Percentiles rank a stretch among this genome's conserved stretches.
Evolutionary conservation across 2,113 vertebrate species (phyloP).

Genomic region (Vombatus ursinus): DNA sequence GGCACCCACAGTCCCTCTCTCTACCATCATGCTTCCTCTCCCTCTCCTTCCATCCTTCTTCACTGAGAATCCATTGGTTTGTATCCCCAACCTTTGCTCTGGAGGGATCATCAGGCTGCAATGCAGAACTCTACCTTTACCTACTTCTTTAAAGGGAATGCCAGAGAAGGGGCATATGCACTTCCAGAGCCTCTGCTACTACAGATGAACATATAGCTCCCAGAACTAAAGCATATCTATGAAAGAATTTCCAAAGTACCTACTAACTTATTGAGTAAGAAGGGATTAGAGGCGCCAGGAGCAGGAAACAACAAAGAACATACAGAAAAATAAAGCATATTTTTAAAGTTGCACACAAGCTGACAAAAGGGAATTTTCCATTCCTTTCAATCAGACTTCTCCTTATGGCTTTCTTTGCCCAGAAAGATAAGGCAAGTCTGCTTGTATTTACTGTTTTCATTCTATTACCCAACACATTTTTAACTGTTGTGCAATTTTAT

Average conservation of each 20-base stretch:
- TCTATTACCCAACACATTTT: slow-evolving; percentile 1
- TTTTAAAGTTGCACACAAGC: neutral
- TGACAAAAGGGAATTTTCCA: neutral
- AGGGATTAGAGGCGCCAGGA: neutral
- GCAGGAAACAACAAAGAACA: neutral
- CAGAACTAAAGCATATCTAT: neutral
- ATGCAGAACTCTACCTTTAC: neutral
- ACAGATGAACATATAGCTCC: neutral
- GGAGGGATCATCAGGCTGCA: neutral
- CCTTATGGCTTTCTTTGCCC: neutral
- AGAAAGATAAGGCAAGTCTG: neutral
- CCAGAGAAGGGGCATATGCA: neutral
- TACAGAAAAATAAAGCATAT: neutral
- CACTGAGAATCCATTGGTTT: neutral
- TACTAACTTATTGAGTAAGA: neutral
- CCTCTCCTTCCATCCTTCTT: neutral
- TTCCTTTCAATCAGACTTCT: neutral
- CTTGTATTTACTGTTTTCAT: neutral
- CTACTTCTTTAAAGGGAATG: neutral
- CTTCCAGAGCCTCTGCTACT: neutral
- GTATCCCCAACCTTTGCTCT: neutral
- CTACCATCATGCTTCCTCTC: neutral
- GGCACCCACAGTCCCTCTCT: neutral
- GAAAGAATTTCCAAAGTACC: slow-evolving; percentile 3
- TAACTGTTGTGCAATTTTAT: neutral